Conservation (phyloP, 2,888 invertebrate species). For the Eilema depressum region DNA sequence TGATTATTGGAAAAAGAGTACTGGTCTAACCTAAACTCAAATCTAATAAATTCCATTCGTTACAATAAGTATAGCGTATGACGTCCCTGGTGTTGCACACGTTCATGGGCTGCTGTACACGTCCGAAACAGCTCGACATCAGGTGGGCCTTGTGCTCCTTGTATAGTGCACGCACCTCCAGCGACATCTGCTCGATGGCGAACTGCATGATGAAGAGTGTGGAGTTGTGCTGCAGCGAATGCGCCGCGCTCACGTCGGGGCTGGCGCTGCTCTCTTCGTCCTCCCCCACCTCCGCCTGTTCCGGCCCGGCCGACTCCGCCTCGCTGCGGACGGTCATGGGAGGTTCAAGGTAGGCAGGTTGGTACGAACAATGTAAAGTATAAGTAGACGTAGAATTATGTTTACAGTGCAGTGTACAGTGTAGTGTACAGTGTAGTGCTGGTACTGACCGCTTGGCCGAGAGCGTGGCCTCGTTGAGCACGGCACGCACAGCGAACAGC, state of each 20-base stretch:
- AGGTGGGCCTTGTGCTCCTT: too few relatives aligned
- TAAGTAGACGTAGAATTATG: too few relatives aligned
- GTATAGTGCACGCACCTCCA: slow-evolving; percentile 91
- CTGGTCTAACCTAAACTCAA: too few relatives aligned
- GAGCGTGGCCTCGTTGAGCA: slow-evolving; percentile 49
- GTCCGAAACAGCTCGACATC: too few relatives aligned
- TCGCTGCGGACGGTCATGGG: not conserved
- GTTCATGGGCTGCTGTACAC: too few relatives aligned
- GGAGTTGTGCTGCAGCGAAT: slow-evolving; percentile 82
- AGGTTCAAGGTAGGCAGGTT: not conserved
- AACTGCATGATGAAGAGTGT: slow-evolving; percentile 94
- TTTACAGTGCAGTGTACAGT: not conserved
- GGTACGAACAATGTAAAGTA: too few relatives aligned
- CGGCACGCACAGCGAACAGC: slow-evolving; percentile 85
- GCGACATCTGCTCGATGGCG: slow-evolving; percentile 94
- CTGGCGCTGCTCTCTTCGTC: slow-evolving; percentile 80
- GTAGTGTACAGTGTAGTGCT: not conserved
- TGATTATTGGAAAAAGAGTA: too few relatives aligned
- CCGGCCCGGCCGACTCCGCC: slow-evolving; percentile 31
- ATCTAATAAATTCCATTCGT: too few relatives aligned
- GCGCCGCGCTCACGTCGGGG: slow-evolving; percentile 75
- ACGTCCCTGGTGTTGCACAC: too few relatives aligned
- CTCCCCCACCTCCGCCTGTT: slow-evolving; percentile 39
- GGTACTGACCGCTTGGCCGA: not conserved
- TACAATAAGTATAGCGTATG: too few relatives aligned